Percentiles rank a stretch among this genome's conserved stretches.
phyloP scores from a whole-genome alignment of 2,797 vertebrate species.

The Oreortyx pictus region DNA sequence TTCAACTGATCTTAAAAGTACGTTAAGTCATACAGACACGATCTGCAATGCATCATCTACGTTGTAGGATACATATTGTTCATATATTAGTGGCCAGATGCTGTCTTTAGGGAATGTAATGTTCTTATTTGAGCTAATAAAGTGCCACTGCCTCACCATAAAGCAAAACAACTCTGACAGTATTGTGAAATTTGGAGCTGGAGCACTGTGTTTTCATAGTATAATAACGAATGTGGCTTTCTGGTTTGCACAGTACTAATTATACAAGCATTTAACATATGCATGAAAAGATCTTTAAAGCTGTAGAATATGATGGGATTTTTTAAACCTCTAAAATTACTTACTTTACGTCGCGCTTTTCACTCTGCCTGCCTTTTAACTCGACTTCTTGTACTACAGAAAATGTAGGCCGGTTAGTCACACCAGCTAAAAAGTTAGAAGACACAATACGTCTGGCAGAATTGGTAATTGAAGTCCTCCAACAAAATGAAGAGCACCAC shows the following conservation, averaged over 20 bases:
- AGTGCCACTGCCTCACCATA: slow-evolving; percentile 49
- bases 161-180: slow-evolving; percentile 52
- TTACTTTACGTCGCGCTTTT: slow-evolving; percentile 69
- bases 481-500: slow-evolving; percentile 98
- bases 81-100: slow-evolving; percentile 65
- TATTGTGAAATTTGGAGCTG: slow-evolving; percentile 75
- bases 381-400: slow-evolving; percentile 92
- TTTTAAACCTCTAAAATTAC: slow-evolving; percentile 73
- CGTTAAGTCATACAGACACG: not conserved
- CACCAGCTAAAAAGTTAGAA: slow-evolving; percentile 99
- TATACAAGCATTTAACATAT: slow-evolving; percentile 82
- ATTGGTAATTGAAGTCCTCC: slow-evolving; percentile 97
- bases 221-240: slow-evolving; percentile 79
- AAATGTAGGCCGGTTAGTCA: slow-evolving; percentile 97
- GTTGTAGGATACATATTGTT: slow-evolving; percentile 23
- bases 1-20: slow-evolving; percentile 37
- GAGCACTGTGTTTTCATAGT: slow-evolving; percentile 82
- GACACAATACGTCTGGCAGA: slow-evolving; percentile 97
- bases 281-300: slow-evolving; percentile 80
- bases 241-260: slow-evolving; percentile 83
- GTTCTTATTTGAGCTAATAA: slow-evolving; percentile 67
- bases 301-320: slow-evolving; percentile 70
- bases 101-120: slow-evolving; percentile 83
- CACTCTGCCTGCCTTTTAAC: slow-evolving; percentile 82
- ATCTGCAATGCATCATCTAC: slow-evolving; percentile 21